Percentiles rank a stretch among this genome's conserved stretches.
These are phyloP conservation scores for Emys orbicularis DNA, from an alignment of 2,797 vertebrate species.

Conservation along the genomic window DNA sequence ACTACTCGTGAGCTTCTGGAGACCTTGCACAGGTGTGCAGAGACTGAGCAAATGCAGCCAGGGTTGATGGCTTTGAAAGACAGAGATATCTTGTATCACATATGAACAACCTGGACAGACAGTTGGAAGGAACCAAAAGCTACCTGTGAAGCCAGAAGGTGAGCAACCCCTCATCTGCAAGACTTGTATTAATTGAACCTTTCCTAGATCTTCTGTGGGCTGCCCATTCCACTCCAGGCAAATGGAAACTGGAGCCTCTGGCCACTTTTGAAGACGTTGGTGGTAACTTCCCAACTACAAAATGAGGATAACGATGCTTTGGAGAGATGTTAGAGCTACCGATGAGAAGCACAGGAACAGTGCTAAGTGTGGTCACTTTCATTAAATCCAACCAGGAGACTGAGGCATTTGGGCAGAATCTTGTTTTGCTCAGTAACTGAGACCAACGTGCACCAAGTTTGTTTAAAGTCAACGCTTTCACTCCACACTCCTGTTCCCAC, in stretches of 20 bases:
- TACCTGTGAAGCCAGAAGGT: neutral
- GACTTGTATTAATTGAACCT: neutral
- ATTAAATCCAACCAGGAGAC: neutral
- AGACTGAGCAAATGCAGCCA: neutral
- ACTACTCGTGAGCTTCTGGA: neutral
- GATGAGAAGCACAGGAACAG: neutral
- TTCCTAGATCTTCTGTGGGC: neutral
- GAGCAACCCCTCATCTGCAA: neutral
- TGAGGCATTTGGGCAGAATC: neutral
- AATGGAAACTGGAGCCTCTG: neutral
- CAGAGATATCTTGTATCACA: neutral
- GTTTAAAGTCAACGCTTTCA: neutral
- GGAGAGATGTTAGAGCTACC: neutral
- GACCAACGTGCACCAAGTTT: neutral
- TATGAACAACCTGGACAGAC: neutral
- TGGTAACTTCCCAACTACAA: neutral
- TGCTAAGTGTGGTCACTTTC: neutral
- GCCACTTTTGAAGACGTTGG: neutral
- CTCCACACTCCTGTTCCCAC: neutral
- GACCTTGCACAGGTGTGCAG: neutral
- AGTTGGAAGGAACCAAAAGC: neutral
- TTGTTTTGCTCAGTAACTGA: neutral
- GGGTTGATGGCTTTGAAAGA: neutral
- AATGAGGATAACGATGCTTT: neutral
- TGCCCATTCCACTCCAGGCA: neutral